Percentiles rank a stretch among this genome's conserved stretches.
These are phyloP conservation scores for Sarcophaga variegata DNA, from an alignment of 2,888 invertebrate species.

Conservation along the genomic window DNA sequence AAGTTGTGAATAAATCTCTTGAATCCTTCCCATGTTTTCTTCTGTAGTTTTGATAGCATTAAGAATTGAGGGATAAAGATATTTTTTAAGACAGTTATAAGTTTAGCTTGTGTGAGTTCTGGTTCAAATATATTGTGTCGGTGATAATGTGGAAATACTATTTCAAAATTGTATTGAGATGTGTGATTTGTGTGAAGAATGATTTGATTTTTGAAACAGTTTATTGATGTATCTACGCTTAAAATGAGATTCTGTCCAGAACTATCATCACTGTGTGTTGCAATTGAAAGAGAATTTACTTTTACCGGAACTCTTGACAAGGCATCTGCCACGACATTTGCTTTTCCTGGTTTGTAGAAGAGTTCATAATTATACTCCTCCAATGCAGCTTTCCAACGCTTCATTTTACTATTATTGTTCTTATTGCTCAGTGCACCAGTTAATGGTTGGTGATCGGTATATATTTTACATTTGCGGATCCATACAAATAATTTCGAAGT, in stretches of 20 bases:
- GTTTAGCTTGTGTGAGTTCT: too few relatives aligned
- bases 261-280: conserved; percentile 20
- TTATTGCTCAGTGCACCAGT: conserved; percentile 44
- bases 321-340: conserved; percentile 37
- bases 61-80: conserved; percentile 7
- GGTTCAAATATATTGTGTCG: too few relatives aligned
- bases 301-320: conserved; percentile 25
- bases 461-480: conserved; percentile 38
- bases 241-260: conserved; percentile 9
- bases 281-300: neutral
- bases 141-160: too few relatives aligned
- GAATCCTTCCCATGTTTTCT: too few relatives aligned
- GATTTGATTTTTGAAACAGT: too few relatives aligned
- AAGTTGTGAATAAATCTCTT: too few relatives aligned
- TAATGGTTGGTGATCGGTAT: conserved; percentile 50
- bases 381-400: conserved; percentile 48
- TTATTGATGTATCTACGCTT: neutral
- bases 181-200: too few relatives aligned
- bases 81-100: neutral
- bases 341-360: conserved; percentile 36
- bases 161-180: too few relatives aligned
- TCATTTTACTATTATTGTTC: conserved; percentile 48
- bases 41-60: neutral
- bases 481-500: conserved; percentile 41
- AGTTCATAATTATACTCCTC: too few relatives aligned